Evolutionary conservation across 2,113 vertebrate genomes (phyloP), one percentile per base, ranked within the genome.

Genomic region (Talpa occidentalis): DNA sequence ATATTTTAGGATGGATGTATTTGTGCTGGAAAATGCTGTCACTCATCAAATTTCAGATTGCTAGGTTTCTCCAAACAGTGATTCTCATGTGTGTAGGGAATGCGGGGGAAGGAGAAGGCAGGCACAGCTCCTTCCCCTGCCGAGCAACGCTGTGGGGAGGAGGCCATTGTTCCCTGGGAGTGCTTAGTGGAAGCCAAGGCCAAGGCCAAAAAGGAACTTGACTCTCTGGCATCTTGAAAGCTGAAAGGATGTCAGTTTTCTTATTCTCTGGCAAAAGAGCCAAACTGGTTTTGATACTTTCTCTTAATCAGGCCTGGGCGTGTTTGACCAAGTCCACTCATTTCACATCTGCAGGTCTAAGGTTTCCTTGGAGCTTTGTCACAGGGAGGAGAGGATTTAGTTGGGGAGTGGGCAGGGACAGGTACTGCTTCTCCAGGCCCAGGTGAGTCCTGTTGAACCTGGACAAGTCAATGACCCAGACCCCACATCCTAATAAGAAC

Each of bases 231-330:
- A 30, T 32, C 94, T 88, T 88, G 56, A 94, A 91, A 83, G 30
- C 60, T 28, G 76, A 84, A 81, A 90, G 85, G 66, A n/a, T 84
- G 54, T 92, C 66, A 10, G 49, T 49, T 82, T 76, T 84, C 59
- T 72, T 91, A 42, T 47, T 91, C 72, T 77, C 67, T 70, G 54
- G 62, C 42, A 79, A 44, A 54, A 73, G 3, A 80, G 59, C 35
- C 66, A 77, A 54, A 32, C 42, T 4, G 4, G 56, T 87, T 92
- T 77, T 52, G 42, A 19, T 5, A 7, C 77, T n/a, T 24, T 70
- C 22, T 83, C 73, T 95, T 88, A 64, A 24, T 93, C 96, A 97
- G 69, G 91, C 66, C 93, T 22, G 40, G 96, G 24, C 44, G 10
- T 95, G 74, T 76, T 69, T 32, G 66, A 22, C 9, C 49, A 10